phyloP scores from a whole-genome alignment of 2,113 vertebrate species.

The Calypte anna region DNA sequence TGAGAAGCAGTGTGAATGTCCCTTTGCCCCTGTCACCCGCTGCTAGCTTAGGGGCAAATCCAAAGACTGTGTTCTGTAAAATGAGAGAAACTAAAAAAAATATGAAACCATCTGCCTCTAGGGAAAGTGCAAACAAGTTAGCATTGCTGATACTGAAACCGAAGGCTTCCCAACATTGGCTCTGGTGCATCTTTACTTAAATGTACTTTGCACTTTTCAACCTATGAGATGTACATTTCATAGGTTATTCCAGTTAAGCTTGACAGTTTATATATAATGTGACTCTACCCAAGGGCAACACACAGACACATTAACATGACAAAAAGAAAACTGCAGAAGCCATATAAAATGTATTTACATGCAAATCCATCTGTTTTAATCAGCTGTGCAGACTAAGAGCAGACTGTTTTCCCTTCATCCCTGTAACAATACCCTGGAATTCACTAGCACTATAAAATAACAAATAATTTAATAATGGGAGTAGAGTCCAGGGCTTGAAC shows the following conservation, averaged over 20 bases:
- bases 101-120: not conserved
- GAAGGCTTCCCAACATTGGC: not conserved
- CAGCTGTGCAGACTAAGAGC: conserved; percentile 26
- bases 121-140: not conserved
- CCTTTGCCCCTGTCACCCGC: not conserved
- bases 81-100: not conserved
- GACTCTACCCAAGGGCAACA: conserved; percentile 1
- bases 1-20: not conserved
- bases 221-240: not conserved
- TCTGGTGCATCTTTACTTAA: not conserved
- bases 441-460: conserved; percentile 28
- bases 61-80: not conserved
- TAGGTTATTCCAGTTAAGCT: conserved; percentile 12
- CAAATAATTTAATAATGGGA: not conserved
- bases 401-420: conserved; percentile 49
- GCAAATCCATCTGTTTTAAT: conserved; percentile 60
- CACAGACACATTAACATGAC: not conserved
- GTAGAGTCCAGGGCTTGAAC: not conserved
- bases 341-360: conserved; percentile 26
- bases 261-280: conserved; percentile 37
- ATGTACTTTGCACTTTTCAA: no score
- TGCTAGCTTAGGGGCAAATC: not conserved
- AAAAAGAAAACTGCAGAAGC: conserved; percentile 37
- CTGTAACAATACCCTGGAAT: conserved; percentile 24
- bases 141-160: not conserved